These are phyloP conservation scores for Parauchenoglanis punctatus DNA, from an alignment of 2,797 vertebrate species.

Conservation along the genomic window DNA sequence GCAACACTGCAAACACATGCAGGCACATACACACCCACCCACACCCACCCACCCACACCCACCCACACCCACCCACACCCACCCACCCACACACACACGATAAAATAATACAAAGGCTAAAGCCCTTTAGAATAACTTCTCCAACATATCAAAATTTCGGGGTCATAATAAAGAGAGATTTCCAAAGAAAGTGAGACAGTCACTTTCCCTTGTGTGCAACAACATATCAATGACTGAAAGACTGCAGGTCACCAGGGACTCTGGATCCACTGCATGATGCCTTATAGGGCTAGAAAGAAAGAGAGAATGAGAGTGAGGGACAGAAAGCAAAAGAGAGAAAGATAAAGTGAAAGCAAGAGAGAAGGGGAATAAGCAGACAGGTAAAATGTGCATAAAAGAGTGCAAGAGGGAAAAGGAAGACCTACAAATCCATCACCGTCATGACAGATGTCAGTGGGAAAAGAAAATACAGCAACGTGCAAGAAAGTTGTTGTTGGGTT, in stretches of 20 bases:
- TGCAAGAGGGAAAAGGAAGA: neutral
- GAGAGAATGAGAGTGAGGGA: slow-evolving; percentile 26
- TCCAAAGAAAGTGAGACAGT: neutral
- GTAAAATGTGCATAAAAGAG: slow-evolving; percentile 63
- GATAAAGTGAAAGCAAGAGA: slow-evolving; percentile 48
- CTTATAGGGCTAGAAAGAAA: slow-evolving; percentile 57
- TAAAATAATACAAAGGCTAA: slow-evolving; percentile 40
- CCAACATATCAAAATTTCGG: neutral
- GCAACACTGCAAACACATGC: slow-evolving; percentile 64
- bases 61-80: neutral
- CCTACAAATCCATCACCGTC: slow-evolving; percentile 22
- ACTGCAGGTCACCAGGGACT: slow-evolving; percentile 47
- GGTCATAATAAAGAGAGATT: neutral
- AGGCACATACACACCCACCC: slow-evolving; percentile 31
- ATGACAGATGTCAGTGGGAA: slow-evolving; percentile 34
- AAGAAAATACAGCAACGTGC: slow-evolving; percentile 60
- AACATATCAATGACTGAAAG: slow-evolving; percentile 53
- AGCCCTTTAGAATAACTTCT: neutral
- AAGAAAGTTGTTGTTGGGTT: slow-evolving; percentile 61
- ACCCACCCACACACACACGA: neutral
- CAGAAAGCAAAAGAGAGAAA: slow-evolving; percentile 49
- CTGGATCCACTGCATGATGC: slow-evolving; percentile 44
- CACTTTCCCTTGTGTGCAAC: slow-evolving; percentile 30
- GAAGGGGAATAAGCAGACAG: slow-evolving; percentile 65
- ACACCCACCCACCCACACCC: neutral